Conservation (phyloP, 2,888 invertebrate genomes). For the Unio pictorum region DNA sequence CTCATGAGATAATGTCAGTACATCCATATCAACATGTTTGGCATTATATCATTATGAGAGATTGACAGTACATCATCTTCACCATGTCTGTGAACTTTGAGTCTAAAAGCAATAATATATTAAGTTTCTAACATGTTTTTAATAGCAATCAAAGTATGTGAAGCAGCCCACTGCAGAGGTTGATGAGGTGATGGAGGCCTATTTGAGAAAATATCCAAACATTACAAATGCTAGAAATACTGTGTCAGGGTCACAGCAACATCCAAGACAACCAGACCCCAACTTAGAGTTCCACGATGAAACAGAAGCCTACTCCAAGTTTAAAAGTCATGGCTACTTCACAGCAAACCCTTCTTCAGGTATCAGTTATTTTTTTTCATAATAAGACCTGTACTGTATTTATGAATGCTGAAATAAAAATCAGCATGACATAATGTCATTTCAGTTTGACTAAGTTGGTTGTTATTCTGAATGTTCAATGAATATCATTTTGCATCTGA, state of each 20-base stretch:
- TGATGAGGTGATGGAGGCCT: constrained; percentile 43
- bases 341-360: constrained; percentile 62
- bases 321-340: constrained; percentile 66
- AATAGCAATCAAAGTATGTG: background rate
- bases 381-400: background rate
- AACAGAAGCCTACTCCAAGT: constrained; percentile 65
- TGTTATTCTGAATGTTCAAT: too few species aligned
- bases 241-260: constrained; percentile 10
- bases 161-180: constrained; percentile 24
- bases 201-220: constrained; percentile 59
- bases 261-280: constrained; percentile 41
- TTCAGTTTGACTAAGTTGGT: too few species aligned
- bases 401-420: constrained; percentile 2
- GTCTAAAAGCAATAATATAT: too few species aligned
- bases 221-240: constrained; percentile 45
- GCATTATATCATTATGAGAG: too few species aligned
- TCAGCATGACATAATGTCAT: background rate
- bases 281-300: constrained; percentile 65
- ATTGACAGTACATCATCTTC: too few species aligned
- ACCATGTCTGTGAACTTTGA: too few species aligned
- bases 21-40: too few species aligned
- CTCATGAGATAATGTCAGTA: too few species aligned
- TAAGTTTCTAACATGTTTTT: too few species aligned
- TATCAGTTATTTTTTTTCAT: constrained; percentile 13
- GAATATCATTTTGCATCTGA: too few species aligned